Evolutionary conservation across 1,140 invertebrate species (phyloP).

Genomic region (Oryctes rhinoceros): DNA sequence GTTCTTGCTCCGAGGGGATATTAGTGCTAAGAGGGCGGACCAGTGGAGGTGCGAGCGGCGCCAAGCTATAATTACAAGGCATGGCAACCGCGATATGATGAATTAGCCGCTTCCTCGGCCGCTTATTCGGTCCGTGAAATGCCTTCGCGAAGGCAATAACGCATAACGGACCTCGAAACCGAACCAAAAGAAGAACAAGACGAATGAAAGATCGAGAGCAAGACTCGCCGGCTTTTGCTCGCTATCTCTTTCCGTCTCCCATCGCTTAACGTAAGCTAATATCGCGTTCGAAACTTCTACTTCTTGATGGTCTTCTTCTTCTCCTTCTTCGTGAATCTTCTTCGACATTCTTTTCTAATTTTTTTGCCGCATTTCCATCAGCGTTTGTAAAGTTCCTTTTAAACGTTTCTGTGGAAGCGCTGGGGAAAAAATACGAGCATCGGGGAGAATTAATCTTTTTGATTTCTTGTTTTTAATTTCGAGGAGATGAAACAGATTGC

Average conservation of each 20-base stretch:
- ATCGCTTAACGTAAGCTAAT: not conserved
- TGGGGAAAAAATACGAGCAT: not conserved
- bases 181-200: too few species aligned
- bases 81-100: constrained; percentile 49
- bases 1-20: constrained; percentile 45
- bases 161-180: constrained; percentile 40
- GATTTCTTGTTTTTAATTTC: constrained; percentile 11
- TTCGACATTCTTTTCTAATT: not conserved
- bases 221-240: not conserved
- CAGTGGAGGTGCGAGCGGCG: constrained; percentile 44
- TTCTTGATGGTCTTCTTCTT: too few species aligned
- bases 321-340: not conserved
- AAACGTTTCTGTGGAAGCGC: constrained; percentile 1
- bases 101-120: constrained; percentile 50
- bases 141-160: constrained; percentile 42
- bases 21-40: constrained; percentile 45
- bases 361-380: not conserved
- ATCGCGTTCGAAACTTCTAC: not conserved
- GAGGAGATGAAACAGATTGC: not conserved
- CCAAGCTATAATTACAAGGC: constrained; percentile 49
- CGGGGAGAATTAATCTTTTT: constrained; percentile 8
- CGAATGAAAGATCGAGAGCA: not conserved
- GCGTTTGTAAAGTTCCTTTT: not conserved
- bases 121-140: constrained; percentile 41
- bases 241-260: not conserved